A percentile compares a stretch with the other conserved stretches of the same genome.
Conservation (phyloP, 2,113 vertebrate genomes). For the Castor canadensis region DNA sequence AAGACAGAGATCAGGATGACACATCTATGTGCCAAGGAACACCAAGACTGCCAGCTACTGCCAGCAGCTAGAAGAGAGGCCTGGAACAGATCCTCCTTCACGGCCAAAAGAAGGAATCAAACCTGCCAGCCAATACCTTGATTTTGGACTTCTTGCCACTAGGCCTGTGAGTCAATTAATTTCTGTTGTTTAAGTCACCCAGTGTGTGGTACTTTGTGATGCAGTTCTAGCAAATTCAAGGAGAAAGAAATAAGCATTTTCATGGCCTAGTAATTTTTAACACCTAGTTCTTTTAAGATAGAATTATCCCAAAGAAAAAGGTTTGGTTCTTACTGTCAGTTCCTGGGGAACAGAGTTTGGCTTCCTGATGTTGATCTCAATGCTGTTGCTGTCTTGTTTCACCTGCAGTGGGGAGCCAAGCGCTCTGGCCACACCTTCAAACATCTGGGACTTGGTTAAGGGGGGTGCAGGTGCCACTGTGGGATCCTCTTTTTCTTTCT, state of each 20-base stretch:
- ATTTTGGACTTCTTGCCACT: neutral
- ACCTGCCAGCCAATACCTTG: neutral
- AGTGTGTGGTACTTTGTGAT: neutral
- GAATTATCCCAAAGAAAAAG: slow-evolving; percentile 52
- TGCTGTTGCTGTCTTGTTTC: slow-evolving; percentile 78
- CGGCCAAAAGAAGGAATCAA: neutral
- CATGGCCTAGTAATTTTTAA: neutral
- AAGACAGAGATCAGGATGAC: neutral
- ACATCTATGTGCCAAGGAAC: rapidly evolving
- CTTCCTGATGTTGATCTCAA: slow-evolving; percentile 84
- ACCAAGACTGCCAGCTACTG: neutral
- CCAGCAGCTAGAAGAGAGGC: neutral
- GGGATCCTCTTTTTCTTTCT: slow-evolving; percentile 81
- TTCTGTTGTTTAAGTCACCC: neutral
- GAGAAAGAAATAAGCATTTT: neutral
- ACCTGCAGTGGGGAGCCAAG: slow-evolving; percentile 64
- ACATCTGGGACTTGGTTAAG: slow-evolving; percentile 82
- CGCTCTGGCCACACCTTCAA: slow-evolving; percentile 81
- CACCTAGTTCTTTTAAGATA: slow-evolving; percentile 49
- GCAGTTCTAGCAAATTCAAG: neutral
- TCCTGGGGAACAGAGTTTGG: slow-evolving; percentile 80
- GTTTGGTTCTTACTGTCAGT: slow-evolving; percentile 81
- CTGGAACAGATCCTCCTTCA: neutral
- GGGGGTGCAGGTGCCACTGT: slow-evolving; percentile 65
- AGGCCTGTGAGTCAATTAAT: neutral